Evolutionary conservation across 2,797 vertebrate genomes (phyloP).

Genomic region (Phylloscopus collybita): DNA sequence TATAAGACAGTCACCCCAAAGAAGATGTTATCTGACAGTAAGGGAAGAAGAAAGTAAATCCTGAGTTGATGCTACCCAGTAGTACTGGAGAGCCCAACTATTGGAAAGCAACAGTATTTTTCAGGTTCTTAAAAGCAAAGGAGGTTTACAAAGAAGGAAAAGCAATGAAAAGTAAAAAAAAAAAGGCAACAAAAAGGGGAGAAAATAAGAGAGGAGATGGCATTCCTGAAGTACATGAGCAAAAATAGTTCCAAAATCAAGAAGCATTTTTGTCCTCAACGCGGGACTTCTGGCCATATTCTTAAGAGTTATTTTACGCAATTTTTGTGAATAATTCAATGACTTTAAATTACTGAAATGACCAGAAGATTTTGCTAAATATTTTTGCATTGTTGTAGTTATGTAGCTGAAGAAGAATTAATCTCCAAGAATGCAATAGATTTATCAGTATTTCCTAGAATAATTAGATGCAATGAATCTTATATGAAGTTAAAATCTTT

Average conservation of each 20-base stretch:
- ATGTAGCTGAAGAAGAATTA: constrained; percentile 15
- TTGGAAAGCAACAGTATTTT: neutral
- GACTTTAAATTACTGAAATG: neutral
- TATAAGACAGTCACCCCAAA: neutral
- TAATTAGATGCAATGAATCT: neutral
- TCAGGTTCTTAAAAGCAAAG: neutral
- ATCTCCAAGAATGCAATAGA: neutral
- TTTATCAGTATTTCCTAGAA: constrained; percentile 16
- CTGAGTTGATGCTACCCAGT: neutral
- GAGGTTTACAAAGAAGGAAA: neutral
- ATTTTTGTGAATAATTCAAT: neutral
- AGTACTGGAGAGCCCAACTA: neutral
- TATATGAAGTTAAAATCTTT: constrained; percentile 8
- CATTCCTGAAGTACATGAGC: neutral
- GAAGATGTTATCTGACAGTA: neutral
- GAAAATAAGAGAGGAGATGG: neutral
- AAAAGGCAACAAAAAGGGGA: neutral
- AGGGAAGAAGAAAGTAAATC: neutral
- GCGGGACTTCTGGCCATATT: neutral
- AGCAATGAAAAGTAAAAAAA: neutral
- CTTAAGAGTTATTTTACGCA: neutral
- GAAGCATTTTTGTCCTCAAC: neutral
- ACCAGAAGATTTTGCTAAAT: neutral
- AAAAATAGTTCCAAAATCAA: neutral
- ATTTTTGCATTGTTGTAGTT: constrained; percentile 36